These are phyloP conservation scores for Ischnus inquisitorius DNA, from an alignment of 2,888 invertebrate species.

Conservation along the genomic window DNA sequence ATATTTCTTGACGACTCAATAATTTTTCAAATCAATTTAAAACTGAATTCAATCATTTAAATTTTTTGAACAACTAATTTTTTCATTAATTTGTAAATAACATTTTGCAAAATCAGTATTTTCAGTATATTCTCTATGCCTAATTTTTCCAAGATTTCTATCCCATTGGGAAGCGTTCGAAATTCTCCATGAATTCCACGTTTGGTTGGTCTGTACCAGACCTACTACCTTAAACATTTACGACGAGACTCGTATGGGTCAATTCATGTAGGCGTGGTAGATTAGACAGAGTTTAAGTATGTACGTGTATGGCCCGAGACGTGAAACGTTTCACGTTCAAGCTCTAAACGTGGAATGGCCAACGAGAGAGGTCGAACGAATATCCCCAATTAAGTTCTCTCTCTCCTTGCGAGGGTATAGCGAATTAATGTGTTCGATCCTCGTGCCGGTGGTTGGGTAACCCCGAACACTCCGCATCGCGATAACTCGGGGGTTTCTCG, in stretches of 20 bases:
- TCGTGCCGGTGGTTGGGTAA: slow-evolving; percentile 15
- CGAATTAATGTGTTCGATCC: slow-evolving; percentile 64
- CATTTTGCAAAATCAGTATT: no score
- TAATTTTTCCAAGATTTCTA: no score
- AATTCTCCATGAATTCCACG: no score
- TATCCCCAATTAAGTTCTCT: slow-evolving; percentile 64
- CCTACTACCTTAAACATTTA: background rate
- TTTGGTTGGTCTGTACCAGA: no score
- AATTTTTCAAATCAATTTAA: no score
- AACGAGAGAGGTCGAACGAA: slow-evolving; percentile 49
- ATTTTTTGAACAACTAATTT: no score
- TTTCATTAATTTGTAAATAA: no score
- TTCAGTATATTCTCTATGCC: no score
- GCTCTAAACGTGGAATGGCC: slow-evolving; percentile 43
- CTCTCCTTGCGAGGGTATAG: slow-evolving; percentile 48
- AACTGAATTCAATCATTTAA: no score
- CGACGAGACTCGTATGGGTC: background rate
- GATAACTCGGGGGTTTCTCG: slow-evolving; percentile 38
- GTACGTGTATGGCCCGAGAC: background rate
- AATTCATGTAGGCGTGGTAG: background rate
- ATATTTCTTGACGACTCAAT: no score
- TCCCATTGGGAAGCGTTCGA: no score
- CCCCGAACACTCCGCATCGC: slow-evolving; percentile 6
- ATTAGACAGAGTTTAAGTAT: background rate
- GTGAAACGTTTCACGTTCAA: slow-evolving; percentile 36